Evolutionary conservation across 2,113 vertebrate genomes (phyloP).

Genomic region (Myotis davidii): DNA sequence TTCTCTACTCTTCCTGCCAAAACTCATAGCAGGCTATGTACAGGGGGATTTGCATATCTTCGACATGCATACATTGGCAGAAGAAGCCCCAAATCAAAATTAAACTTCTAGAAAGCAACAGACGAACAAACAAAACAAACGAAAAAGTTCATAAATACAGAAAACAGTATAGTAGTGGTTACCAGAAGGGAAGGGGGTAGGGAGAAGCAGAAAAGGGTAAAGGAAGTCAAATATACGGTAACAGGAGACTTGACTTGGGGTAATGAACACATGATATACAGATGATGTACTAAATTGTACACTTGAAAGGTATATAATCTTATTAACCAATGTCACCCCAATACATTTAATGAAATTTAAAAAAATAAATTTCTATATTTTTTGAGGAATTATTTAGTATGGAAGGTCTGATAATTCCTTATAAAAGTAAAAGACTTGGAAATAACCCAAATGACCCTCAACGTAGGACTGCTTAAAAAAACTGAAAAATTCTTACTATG

Average conservation of each 20-base stretch:
- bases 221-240: background rate
- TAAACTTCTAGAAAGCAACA: background rate
- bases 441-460: background rate
- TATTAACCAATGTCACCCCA: background rate
- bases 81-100: background rate
- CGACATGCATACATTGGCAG: background rate
- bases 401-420: background rate
- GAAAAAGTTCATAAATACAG: background rate
- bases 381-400: conserved; percentile 17
- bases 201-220: background rate
- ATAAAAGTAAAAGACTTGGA: background rate
- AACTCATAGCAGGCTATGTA: background rate
- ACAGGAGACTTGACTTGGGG: background rate
- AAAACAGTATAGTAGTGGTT: background rate
- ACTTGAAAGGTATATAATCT: background rate
- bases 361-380: background rate
- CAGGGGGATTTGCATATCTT: background rate
- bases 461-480: background rate
- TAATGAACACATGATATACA: background rate
- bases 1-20: background rate
- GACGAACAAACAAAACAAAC: background rate
- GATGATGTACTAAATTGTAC: background rate
- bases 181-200: background rate
- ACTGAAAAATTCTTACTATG: background rate
- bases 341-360: background rate